Conservation (phyloP, 2,797 vertebrate genomes). For the Notoglanidium macrostoma region DNA sequence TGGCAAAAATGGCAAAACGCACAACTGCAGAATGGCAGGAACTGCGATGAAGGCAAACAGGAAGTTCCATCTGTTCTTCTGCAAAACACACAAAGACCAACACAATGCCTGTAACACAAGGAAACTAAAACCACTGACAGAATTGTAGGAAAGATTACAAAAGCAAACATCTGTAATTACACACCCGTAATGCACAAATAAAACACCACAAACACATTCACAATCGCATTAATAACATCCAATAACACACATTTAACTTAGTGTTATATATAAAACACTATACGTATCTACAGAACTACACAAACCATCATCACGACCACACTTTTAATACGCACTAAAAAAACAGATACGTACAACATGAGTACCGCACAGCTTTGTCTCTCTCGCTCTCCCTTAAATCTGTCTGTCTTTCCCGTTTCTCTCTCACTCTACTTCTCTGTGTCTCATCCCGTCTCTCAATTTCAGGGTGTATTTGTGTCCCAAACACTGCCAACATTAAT, state of each 20-base stretch:
- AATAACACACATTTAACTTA: not conserved
- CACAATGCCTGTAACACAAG: slow-evolving; percentile 19
- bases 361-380: not conserved
- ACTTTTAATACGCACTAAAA: not conserved
- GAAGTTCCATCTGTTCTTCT: slow-evolving; percentile 87
- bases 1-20: slow-evolving; percentile 87
- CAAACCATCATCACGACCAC: not conserved
- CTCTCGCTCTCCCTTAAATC: not conserved
- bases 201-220: not conserved
- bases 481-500: not conserved
- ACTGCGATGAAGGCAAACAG: slow-evolving; percentile 83
- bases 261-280: not conserved
- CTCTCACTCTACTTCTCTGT: not conserved
- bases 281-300: not conserved
- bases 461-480: not conserved
- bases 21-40: slow-evolving; percentile 82
- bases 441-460: not conserved
- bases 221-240: not conserved
- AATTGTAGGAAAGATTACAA: not conserved
- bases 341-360: not conserved
- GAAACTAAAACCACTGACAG: not conserved
- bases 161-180: not conserved
- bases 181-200: not conserved
- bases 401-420: not conserved
- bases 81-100: slow-evolving; percentile 26